These are phyloP conservation scores for Drosophila multiciliata DNA, from an alignment of 2,888 invertebrate genomes.

Conservation along the genomic window DNA sequence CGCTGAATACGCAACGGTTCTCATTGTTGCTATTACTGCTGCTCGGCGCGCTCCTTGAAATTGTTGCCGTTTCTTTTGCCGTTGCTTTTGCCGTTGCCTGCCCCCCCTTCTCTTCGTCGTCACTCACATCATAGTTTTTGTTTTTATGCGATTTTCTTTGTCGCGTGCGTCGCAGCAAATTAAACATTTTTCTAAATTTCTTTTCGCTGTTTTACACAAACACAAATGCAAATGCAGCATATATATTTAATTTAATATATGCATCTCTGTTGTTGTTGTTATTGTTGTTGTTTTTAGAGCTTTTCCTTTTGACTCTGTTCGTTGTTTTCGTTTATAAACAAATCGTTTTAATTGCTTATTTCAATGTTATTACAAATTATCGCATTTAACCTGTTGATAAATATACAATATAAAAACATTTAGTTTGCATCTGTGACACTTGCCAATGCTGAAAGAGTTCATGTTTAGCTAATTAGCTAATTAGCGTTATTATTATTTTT, in stretches of 20 bases:
- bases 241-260: conserved; percentile 34
- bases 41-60: conserved; percentile 34
- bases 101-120: conserved; percentile 45
- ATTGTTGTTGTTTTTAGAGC: background rate
- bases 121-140: conserved; percentile 49
- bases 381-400: conserved; percentile 68
- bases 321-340: conserved; percentile 66
- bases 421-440: conserved; percentile 31
- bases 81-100: conserved; percentile 22
- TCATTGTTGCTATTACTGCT: conserved; percentile 36
- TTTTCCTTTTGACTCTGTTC: conserved; percentile 32
- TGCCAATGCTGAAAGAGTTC: background rate
- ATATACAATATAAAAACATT: conserved; percentile 21
- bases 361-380: conserved; percentile 9
- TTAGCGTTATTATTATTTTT: conserved; percentile 40
- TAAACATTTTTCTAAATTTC: conserved; percentile 71
- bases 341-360: conserved; percentile 58
- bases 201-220: conserved; percentile 5
- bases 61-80: conserved; percentile 9
- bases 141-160: conserved; percentile 68
- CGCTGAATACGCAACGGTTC: conserved; percentile 59
- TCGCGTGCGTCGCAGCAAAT: conserved; percentile 79
- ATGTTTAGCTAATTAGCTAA: conserved; percentile 14
- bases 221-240: conserved; percentile 3
- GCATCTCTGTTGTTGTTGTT: conserved; percentile 29